Base-by-base conservation (phyloP, 2,888 invertebrate genomes). In the Luffia ferchaultella region DNA sequence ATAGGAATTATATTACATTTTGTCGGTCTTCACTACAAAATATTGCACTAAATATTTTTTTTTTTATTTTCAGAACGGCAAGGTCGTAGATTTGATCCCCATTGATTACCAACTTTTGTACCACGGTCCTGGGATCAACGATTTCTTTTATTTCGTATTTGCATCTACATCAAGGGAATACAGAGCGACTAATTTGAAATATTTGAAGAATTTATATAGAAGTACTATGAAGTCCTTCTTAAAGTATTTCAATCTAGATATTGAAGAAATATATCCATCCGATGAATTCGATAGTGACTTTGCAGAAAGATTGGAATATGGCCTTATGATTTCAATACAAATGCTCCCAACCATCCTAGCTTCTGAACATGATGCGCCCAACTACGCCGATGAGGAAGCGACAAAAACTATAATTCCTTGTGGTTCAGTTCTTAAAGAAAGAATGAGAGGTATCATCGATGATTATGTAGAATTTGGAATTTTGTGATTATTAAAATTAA, bases 181-280 rank as follows among this genome's bases (percentile, higher is more conserved):
- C 20, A 60, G 74, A n/a, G 58, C 52, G 16, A 47, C 57, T 0
- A 63, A 75, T 47, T 40, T 70, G 40, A 47, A 55, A 1, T 17
- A 64, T 18, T 54, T 76, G 0, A 71, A 69, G 45, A 54, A 64
- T 1, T 3, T 66, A 1, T 75, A 76, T 44, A 61, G 65, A 42
- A 54, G 64, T 0, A 57, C 61, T 16, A 54, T 76, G 46, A 51
- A 54, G 1, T 52, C 46, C 0, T 72, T 64, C 51, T n/a, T n/a
- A n/a, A n/a, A n/a, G n/a, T n/a, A n/a, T n/a, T 76, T 73, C 43
- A 53, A 54, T 1, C 57, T 73, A 2, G 55, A 66, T 2, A 60
- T 69, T 0, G 55, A 59, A 3, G 46, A 60, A 1, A 59, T 66
- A 1, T 73, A 62, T 52, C 58, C 70, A 0, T 62, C 55, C 17